A percentile compares a stretch with the other conserved stretches of the same genome.
phyloP scores from a whole-genome alignment of 2,113 vertebrate genomes.

The Phrynosoma platyrhinos region DNA sequence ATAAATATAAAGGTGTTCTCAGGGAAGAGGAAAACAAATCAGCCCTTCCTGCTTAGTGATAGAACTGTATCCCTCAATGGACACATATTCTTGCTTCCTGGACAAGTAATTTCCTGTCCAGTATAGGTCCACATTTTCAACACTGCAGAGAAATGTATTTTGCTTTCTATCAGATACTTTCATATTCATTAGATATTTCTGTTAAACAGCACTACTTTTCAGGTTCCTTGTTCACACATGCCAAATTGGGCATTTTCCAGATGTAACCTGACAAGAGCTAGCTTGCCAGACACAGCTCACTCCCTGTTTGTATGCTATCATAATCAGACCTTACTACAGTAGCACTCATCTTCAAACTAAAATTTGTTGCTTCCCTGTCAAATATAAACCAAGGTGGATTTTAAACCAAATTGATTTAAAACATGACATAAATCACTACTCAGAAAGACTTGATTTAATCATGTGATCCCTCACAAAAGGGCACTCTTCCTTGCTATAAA shows the following conservation, averaged over 20 bases:
- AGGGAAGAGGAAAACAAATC: background rate
- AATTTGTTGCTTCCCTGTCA: background rate
- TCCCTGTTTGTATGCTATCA: background rate
- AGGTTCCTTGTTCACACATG: background rate
- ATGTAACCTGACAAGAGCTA: background rate
- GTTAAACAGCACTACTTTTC: background rate
- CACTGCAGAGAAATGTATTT: background rate
- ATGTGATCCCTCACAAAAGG: too few species aligned
- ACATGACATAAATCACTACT: too few species aligned
- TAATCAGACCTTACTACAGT: background rate
- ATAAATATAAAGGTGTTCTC: background rate
- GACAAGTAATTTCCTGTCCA: background rate
- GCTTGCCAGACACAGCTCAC: background rate
- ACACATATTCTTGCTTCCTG: background rate
- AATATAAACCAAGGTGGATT: too few species aligned
- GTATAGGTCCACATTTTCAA: too few species aligned
- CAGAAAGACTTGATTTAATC: too few species aligned
- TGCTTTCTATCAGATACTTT: background rate
- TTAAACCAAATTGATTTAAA: too few species aligned
- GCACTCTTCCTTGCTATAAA: too few species aligned
- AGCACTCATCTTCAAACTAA: background rate
- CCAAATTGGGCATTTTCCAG: background rate
- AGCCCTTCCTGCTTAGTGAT: background rate
- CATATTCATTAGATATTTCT: background rate
- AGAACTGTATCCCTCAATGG: background rate